A percentile compares a stretch with the other conserved stretches of the same genome.
Evolutionary conservation across 2,113 vertebrate species (phyloP).

Genomic region (Promerops cafer): DNA sequence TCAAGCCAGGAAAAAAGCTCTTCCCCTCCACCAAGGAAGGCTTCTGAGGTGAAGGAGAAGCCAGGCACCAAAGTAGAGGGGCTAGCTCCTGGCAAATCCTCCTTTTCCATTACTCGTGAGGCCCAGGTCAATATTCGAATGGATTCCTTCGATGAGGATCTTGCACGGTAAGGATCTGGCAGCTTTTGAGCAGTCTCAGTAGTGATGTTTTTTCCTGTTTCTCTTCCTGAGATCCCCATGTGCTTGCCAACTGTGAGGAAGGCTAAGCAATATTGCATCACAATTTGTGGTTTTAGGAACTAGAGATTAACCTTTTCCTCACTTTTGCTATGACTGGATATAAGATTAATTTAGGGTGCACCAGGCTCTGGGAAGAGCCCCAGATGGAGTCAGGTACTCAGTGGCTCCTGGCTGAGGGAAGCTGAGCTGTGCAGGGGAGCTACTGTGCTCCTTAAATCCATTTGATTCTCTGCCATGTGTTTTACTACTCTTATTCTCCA

Average conservation of each 20-base stretch:
- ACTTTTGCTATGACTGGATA: background rate
- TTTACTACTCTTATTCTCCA: background rate
- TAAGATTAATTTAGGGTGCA: background rate
- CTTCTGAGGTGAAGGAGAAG: slow-evolving; percentile 80
- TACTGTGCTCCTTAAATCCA: background rate
- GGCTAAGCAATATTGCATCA: background rate
- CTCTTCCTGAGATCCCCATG: background rate
- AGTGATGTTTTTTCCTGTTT: background rate
- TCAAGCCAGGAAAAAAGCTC: slow-evolving; percentile 75
- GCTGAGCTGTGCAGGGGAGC: background rate
- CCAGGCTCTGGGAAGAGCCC: background rate
- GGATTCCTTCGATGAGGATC: slow-evolving; percentile 87
- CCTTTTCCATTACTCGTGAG: slow-evolving; percentile 83
- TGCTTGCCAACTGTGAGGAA: background rate
- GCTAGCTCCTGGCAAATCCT: slow-evolving; percentile 73
- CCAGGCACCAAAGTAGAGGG: slow-evolving; percentile 76
- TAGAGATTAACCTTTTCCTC: background rate
- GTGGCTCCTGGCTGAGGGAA: background rate
- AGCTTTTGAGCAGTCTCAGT: background rate
- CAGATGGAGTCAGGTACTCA: background rate
- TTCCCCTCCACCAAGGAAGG: slow-evolving; percentile 71
- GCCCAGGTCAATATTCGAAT: slow-evolving; percentile 86
- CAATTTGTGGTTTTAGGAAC: background rate
- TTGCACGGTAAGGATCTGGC: slow-evolving; percentile 79
- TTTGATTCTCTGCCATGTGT: background rate